phyloP scores from a whole-genome alignment of 2,113 vertebrate species.

The Enhydra lutris region DNA sequence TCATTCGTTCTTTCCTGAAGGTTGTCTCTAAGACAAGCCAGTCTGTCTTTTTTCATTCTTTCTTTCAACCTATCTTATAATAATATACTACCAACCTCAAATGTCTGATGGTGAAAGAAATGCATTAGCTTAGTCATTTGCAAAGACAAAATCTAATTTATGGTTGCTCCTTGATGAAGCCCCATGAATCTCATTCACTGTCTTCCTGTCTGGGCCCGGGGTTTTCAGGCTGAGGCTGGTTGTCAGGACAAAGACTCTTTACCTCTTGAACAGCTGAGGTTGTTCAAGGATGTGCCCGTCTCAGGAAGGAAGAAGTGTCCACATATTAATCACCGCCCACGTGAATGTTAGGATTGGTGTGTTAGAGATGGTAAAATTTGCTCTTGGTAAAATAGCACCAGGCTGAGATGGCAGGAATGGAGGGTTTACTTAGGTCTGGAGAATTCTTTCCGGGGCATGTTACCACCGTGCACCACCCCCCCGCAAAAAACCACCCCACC shows the following conservation, averaged over 20 bases:
- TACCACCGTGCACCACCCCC: neutral
- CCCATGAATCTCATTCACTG: neutral
- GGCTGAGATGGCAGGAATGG: neutral
- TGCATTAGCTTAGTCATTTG: conserved; percentile 1
- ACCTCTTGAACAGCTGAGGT: neutral
- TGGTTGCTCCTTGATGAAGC: conserved; percentile 12
- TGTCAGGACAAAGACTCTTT: conserved; percentile 14
- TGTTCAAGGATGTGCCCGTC: neutral
- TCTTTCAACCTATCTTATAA: conserved; percentile 10
- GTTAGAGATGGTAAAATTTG: neutral
- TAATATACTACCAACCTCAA: conserved; percentile 34
- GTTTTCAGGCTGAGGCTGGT: neutral
- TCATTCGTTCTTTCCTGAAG: neutral
- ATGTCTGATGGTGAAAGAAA: neutral
- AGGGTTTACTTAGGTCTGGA: neutral
- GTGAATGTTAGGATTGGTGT: neutral
- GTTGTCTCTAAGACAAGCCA: conserved; percentile 12
- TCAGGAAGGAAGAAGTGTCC: neutral
- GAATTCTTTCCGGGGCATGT: neutral
- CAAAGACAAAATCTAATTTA: conserved; percentile 46
- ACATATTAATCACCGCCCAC: neutral
- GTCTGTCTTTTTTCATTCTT: neutral
- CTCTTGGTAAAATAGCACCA: neutral
- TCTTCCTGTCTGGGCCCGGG: neutral
- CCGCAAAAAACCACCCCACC: neutral